These are phyloP conservation scores for Pempheris klunzingeri DNA, from an alignment of 2,797 vertebrate genomes.

Conservation along the genomic window DNA sequence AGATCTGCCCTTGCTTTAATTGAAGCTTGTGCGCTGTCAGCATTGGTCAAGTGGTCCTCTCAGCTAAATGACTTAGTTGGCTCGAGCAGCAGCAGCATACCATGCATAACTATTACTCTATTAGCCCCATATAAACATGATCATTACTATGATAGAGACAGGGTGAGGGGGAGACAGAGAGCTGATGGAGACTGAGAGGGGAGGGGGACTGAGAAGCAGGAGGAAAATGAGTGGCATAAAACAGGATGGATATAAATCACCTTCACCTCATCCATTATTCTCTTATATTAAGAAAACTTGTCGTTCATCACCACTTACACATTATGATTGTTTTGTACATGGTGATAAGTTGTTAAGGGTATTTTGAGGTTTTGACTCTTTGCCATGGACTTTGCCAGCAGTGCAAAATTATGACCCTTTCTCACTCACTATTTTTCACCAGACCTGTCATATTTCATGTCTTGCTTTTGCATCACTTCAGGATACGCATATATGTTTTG, in stretches of 20 bases:
- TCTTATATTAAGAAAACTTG: background rate
- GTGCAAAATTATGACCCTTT: background rate
- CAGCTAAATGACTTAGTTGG: constrained; percentile 63
- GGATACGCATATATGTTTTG: background rate
- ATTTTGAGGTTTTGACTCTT: too few relatives aligned
- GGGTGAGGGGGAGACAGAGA: constrained; percentile 39
- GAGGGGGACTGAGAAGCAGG: background rate
- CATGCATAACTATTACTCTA: constrained; percentile 60
- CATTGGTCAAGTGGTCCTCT: constrained; percentile 77
- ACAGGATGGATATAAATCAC: background rate
- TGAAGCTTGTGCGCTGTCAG: constrained; percentile 64
- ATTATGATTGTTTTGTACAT: background rate
- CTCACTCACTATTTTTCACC: background rate
- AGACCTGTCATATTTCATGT: background rate
- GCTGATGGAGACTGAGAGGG: constrained; percentile 1
- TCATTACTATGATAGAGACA: constrained; percentile 53
- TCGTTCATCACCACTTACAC: background rate
- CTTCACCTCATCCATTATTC: background rate
- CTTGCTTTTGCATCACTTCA: background rate
- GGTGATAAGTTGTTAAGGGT: background rate
- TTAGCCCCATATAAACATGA: constrained; percentile 58
- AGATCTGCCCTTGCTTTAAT: constrained; percentile 57
- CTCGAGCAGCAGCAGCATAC: constrained; percentile 33
- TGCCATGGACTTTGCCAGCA: background rate
- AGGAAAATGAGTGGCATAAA: background rate